Conservation (phyloP, 2,113 vertebrate genomes). For the Anas platyrhynchos region DNA sequence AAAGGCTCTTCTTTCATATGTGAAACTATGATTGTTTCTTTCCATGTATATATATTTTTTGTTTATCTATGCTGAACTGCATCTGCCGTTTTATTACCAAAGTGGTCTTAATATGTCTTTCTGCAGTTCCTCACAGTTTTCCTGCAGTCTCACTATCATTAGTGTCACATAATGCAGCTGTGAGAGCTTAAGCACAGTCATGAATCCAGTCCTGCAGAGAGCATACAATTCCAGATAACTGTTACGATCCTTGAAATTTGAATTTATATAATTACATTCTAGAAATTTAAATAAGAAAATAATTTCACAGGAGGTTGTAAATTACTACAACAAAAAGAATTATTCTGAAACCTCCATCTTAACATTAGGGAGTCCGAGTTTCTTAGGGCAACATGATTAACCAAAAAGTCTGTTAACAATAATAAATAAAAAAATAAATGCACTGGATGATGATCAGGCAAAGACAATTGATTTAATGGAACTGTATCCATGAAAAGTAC, state of each 20-base stretch:
- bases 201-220: background rate
- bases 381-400: background rate
- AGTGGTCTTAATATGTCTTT: background rate
- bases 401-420: background rate
- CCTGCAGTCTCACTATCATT: background rate
- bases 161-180: background rate
- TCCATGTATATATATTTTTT: background rate
- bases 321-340: background rate
- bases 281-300: background rate
- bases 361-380: background rate
- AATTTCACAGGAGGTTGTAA: background rate
- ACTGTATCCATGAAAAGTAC: background rate
- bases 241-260: background rate
- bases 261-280: background rate
- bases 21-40: background rate
- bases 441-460: background rate
- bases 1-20: background rate
- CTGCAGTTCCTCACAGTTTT: background rate
- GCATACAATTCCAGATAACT: background rate
- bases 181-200: background rate
- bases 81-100: background rate
- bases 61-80: background rate
- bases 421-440: background rate
- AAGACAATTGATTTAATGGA: background rate
- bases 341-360: background rate